These are phyloP conservation scores for Botia almorhae DNA, from an alignment of 2,797 vertebrate genomes.

Conservation along the genomic window DNA sequence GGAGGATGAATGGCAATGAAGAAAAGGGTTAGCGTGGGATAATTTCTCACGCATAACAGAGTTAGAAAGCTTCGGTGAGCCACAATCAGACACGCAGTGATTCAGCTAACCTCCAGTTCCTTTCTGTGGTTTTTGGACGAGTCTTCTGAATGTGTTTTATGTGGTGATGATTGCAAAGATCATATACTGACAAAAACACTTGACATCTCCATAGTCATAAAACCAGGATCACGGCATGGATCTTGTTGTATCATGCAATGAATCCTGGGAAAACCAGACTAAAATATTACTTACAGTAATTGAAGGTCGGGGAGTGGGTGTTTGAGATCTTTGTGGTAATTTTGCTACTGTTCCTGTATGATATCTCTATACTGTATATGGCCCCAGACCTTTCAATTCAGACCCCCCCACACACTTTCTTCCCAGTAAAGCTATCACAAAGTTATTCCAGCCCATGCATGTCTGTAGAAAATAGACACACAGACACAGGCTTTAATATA, in stretches of 20 bases:
- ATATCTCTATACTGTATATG: slow-evolving; percentile 14
- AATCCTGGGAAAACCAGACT: background rate
- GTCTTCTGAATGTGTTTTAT: slow-evolving; percentile 11
- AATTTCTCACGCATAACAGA: slow-evolving; percentile 9
- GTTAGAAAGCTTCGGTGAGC: background rate
- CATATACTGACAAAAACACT: slow-evolving; percentile 29
- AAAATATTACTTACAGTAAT: background rate
- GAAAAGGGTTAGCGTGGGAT: slow-evolving; percentile 26
- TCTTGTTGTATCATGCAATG: background rate
- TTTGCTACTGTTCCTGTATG: slow-evolving; percentile 7
- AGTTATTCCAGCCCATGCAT: slow-evolving; percentile 12
- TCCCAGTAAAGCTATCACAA: slow-evolving; percentile 43
- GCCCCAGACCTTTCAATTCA: slow-evolving; percentile 13
- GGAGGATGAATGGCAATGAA: slow-evolving; percentile 31
- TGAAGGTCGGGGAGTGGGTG: background rate
- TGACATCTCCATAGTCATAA: slow-evolving; percentile 4
- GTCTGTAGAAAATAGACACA: background rate
- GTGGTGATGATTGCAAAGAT: slow-evolving; percentile 31
- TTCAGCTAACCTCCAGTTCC: slow-evolving; percentile 33
- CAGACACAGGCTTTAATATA: background rate
- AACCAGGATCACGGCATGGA: background rate
- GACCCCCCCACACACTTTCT: background rate
- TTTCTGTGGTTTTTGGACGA: slow-evolving; percentile 25
- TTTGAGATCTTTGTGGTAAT: background rate
- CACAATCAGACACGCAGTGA: slow-evolving; percentile 43